Conservation (phyloP, 2,888 invertebrate genomes). For the Macrosoma leucophasiata region DNA sequence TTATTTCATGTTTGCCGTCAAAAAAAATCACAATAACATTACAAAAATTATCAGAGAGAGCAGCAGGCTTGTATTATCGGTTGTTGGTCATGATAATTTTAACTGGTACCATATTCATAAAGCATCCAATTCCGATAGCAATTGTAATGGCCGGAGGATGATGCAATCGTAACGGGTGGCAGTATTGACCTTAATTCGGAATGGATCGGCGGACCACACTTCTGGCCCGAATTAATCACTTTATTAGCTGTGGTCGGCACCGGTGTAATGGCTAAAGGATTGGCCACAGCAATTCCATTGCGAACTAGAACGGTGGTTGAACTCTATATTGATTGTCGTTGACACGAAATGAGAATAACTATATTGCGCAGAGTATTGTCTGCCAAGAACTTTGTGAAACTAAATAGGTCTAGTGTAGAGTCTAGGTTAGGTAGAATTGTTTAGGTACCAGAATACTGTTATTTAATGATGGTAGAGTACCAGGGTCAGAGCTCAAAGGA, state of each 20-base stretch:
- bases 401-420: too few species aligned
- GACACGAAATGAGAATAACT: too few species aligned
- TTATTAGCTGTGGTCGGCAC: slow-evolving; percentile 52
- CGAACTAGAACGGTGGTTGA: slow-evolving; percentile 47
- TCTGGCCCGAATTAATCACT: slow-evolving; percentile 65
- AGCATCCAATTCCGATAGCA: slow-evolving; percentile 40
- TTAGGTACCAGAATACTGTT: too few species aligned
- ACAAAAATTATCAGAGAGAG: too few species aligned
- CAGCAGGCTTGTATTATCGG: neutral
- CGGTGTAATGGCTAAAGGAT: slow-evolving; percentile 44
- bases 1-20: too few species aligned
- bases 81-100: slow-evolving; percentile 9
- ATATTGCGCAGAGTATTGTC: too few species aligned
- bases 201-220: slow-evolving; percentile 59
- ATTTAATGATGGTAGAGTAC: too few species aligned
- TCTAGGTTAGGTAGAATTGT: too few species aligned
- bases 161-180: slow-evolving; percentile 39
- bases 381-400: too few species aligned
- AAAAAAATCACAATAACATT: too few species aligned
- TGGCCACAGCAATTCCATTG: slow-evolving; percentile 36
- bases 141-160: slow-evolving; percentile 37
- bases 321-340: slow-evolving; percentile 29
- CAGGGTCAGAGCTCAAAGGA: too few species aligned
- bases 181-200: slow-evolving; percentile 58
- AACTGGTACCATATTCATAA: slow-evolving; percentile 31